Evolutionary conservation across 2,888 invertebrate genomes (phyloP).

Genomic region (Parnassius orleans): DNA sequence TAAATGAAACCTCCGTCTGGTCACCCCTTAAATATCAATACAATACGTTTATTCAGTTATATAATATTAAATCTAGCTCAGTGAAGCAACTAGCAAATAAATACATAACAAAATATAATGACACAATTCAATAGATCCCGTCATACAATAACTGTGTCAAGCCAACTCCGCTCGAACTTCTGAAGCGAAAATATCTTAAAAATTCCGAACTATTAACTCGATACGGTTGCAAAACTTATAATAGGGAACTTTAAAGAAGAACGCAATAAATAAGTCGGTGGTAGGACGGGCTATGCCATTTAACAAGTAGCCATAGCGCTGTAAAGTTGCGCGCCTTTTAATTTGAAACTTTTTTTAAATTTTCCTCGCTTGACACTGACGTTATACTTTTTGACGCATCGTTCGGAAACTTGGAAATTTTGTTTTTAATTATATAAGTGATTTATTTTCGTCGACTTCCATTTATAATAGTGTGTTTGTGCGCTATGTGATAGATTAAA

Average conservation of each 20-base stretch:
- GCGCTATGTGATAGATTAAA: neutral
- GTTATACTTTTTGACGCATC: constrained; percentile 6
- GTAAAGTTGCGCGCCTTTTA: constrained; percentile 29
- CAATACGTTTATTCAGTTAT: neutral
- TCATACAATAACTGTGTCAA: constrained; percentile 44
- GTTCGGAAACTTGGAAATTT: constrained; percentile 16
- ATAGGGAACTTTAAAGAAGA: constrained; percentile 46
- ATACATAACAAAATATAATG: neutral
- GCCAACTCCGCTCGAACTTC: constrained; percentile 41
- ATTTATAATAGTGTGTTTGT: neutral
- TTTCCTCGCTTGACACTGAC: constrained; percentile 27
- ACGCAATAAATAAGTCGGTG: constrained; percentile 31
- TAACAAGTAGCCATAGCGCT: constrained; percentile 30
- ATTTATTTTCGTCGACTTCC: neutral
- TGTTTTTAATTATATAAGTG: constrained; percentile 15
- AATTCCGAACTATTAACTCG: constrained; percentile 35
- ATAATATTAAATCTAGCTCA: neutral
- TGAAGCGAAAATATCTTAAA: constrained; percentile 36
- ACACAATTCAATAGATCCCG: constrained; percentile 1
- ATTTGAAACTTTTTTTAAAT: constrained; percentile 25
- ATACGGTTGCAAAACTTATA: constrained; percentile 56
- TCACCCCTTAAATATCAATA: neutral
- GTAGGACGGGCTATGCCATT: constrained; percentile 27
- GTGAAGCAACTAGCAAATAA: neutral
- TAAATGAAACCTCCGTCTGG: too few relatives aligned